Evolutionary conservation across 2,888 invertebrate species (phyloP).

Genomic region (Auanema sp.): DNA sequence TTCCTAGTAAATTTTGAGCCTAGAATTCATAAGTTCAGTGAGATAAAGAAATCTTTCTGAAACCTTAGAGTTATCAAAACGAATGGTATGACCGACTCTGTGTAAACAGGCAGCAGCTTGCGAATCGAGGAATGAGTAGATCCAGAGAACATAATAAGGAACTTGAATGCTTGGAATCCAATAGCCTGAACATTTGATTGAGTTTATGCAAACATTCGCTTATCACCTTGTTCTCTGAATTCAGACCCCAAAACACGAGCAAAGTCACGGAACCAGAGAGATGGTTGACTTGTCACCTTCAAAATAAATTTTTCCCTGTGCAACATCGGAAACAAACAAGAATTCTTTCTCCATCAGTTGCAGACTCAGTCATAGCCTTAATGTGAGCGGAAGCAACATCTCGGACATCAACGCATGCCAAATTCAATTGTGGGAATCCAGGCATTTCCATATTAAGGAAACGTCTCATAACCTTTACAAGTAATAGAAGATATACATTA

Average conservation of each 20-base stretch:
- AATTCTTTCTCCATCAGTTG: constrained; percentile 67
- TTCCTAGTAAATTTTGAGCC: constrained; percentile 63
- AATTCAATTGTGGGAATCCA: constrained; percentile 64
- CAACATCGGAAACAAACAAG: constrained; percentile 29
- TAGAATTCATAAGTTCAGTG: constrained; percentile 6
- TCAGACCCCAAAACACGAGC: constrained; percentile 67
- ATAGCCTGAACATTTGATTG: constrained; percentile 58
- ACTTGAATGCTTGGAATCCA: constrained; percentile 65
- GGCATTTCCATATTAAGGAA: constrained; percentile 60
- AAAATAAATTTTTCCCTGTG: background rate
- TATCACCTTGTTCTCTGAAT: constrained; percentile 66
- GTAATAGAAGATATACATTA: constrained; percentile 6
- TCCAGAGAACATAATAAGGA: constrained; percentile 65
- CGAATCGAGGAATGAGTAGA: constrained; percentile 66
- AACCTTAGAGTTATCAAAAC: constrained; percentile 65
- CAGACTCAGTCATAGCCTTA: constrained; percentile 66
- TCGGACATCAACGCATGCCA: constrained; percentile 68
- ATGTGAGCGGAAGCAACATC: constrained; percentile 69
- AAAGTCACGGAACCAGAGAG: constrained; percentile 68
- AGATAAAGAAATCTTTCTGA: background rate
- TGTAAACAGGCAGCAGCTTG: constrained; percentile 65
- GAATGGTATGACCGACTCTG: constrained; percentile 53
- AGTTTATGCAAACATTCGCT: background rate
- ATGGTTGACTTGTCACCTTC: constrained; percentile 48
- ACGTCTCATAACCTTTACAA: constrained; percentile 50